A percentile compares a stretch with the other conserved stretches of the same genome.
Conservation (phyloP, 1,140 invertebrate genomes). For the Drosophila prosaltans region DNA sequence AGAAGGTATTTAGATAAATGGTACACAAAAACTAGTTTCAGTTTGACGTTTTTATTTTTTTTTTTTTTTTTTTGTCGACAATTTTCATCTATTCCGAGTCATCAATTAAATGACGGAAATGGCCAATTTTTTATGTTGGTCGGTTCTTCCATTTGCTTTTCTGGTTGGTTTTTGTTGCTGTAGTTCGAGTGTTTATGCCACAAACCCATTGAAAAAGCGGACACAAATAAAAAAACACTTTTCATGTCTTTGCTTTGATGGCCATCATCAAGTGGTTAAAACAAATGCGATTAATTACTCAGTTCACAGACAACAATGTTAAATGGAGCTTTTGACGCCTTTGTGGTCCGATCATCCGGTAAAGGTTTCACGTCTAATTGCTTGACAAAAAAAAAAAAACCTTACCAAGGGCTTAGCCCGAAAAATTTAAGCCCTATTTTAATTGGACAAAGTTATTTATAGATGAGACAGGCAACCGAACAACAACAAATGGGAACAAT, state of each 20-base stretch:
- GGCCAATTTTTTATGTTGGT: slow-evolving; percentile 70
- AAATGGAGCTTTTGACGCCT: slow-evolving; percentile 69
- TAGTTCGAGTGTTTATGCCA: slow-evolving; percentile 35
- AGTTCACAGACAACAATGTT: slow-evolving; percentile 61
- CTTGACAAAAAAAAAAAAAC: slow-evolving; percentile 34
- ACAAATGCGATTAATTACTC: slow-evolving; percentile 73
- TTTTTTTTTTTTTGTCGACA: slow-evolving; percentile 55
- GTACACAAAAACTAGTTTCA: slow-evolving; percentile 49
- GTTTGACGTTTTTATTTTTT: slow-evolving; percentile 25
- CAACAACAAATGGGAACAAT: neutral
- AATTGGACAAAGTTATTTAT: slow-evolving; percentile 2
- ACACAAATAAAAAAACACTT: slow-evolving; percentile 40
- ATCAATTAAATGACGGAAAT: slow-evolving; percentile 79
- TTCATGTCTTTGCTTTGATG: slow-evolving; percentile 75
- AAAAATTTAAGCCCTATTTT: neutral
- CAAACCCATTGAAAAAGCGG: slow-evolving; percentile 41
- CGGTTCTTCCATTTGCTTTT: slow-evolving; percentile 41
- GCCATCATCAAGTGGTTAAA: slow-evolving; percentile 34
- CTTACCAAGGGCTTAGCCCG: neutral
- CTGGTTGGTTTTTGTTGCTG: slow-evolving; percentile 22
- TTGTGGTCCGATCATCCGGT: slow-evolving; percentile 32
- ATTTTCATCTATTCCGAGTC: slow-evolving; percentile 62
- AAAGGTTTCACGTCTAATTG: slow-evolving; percentile 49
- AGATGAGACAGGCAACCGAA: neutral
- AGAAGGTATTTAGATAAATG: neutral